Conservation (phyloP, 2,113 vertebrate genomes). For the Loxodonta africana region DNA sequence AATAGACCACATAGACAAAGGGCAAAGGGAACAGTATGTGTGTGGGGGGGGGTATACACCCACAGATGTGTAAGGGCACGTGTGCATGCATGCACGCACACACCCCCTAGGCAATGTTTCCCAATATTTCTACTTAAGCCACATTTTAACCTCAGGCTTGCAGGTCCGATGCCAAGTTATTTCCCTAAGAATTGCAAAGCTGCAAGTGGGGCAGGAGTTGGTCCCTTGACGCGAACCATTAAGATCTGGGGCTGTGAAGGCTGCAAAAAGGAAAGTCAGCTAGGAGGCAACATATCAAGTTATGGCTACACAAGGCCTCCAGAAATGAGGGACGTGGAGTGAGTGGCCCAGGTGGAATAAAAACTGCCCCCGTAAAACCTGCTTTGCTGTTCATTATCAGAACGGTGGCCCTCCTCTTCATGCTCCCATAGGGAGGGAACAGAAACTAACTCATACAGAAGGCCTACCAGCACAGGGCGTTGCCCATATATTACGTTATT, state of each 20-base stretch:
- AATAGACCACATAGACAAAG: slow-evolving; percentile 76
- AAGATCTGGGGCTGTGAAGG: background rate
- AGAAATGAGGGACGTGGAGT: fast-evolving
- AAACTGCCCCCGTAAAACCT: background rate
- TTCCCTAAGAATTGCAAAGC: slow-evolving; percentile 44
- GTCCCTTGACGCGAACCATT: background rate
- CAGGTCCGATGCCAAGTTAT: slow-evolving; percentile 20
- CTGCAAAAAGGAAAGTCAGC: background rate
- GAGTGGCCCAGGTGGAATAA: background rate
- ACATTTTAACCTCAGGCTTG: slow-evolving; percentile 34
- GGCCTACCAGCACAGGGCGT: no score
- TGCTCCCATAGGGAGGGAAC: fast-evolving
- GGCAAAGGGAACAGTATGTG: slow-evolving; percentile 42
- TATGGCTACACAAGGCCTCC: background rate
- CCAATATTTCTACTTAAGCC: background rate
- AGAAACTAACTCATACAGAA: background rate
- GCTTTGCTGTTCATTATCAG: background rate
- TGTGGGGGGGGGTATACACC: background rate
- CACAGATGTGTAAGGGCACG: fast-evolving
- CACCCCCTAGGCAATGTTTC: background rate
- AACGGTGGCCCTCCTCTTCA: background rate
- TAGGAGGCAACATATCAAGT: background rate
- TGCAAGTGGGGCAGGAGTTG: background rate
- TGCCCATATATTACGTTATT: background rate
- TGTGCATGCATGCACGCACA: background rate